These are phyloP conservation scores for Corynorhinus townsendii DNA, from an alignment of 2,113 vertebrate species.

Conservation along the genomic window DNA sequence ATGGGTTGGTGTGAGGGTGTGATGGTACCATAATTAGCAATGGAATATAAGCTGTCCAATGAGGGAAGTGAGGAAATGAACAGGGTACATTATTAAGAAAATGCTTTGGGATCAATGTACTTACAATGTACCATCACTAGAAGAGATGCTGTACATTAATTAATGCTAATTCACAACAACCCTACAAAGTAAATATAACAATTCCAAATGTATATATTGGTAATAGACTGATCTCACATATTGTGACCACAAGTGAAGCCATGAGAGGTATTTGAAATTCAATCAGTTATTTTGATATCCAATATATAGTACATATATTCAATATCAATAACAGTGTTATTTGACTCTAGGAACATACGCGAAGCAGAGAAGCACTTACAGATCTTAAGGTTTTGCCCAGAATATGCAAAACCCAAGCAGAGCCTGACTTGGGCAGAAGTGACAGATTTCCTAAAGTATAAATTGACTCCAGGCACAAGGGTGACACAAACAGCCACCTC, in stretches of 20 bases:
- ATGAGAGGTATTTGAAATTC: not conserved
- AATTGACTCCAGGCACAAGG: not conserved
- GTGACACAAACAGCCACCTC: not conserved
- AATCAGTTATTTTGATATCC: not conserved
- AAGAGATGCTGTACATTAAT: not conserved
- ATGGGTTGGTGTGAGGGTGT: not conserved
- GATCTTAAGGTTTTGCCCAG: not conserved
- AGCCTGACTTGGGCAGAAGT: not conserved
- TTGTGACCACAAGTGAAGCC: not conserved
- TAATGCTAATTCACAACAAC: not conserved
- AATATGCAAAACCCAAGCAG: not conserved
- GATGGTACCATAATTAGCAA: not conserved
- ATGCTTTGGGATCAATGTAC: not conserved
- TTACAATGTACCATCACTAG: not conserved
- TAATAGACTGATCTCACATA: not conserved
- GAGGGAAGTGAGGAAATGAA: not conserved
- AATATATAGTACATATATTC: not conserved
- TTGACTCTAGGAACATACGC: not conserved
- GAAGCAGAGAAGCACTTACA: not conserved
- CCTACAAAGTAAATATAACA: not conserved
- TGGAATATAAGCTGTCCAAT: not conserved
- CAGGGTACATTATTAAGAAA: not conserved
- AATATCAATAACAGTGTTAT: not conserved
- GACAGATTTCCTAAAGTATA: not conserved
- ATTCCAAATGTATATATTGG: not conserved